phyloP scores from a whole-genome alignment of 2,797 vertebrate species.

The Falco columbarius region DNA sequence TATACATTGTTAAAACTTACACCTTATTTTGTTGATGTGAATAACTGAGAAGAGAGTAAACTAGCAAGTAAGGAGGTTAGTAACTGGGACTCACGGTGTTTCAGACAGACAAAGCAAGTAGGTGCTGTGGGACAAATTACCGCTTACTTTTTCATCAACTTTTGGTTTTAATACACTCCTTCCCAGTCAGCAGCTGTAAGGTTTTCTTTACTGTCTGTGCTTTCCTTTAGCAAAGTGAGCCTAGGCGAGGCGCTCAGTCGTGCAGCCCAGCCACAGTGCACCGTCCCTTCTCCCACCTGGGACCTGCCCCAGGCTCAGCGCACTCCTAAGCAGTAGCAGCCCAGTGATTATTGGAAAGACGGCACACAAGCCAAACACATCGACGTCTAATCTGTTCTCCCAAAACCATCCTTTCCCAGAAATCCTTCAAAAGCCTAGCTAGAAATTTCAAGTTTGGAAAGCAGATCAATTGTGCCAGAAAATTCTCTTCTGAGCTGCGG shows the following conservation, averaged over 20 bases:
- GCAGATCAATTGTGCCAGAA: rapidly evolving
- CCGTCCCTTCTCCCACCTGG: rapidly evolving
- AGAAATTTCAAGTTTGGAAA: background rate
- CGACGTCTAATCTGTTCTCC: rapidly evolving
- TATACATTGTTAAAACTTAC: rapidly evolving
- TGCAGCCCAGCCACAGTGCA: rapidly evolving
- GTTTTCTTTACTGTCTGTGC: background rate
- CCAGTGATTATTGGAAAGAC: rapidly evolving
- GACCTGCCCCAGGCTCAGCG: rapidly evolving
- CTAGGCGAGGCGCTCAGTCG: rapidly evolving
- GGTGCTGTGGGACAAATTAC: background rate
- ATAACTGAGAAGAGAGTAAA: background rate
- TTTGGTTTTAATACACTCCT: background rate
- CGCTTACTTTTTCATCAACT: background rate
- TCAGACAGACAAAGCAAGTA: background rate
- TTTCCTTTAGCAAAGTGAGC: background rate
- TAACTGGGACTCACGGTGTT: background rate
- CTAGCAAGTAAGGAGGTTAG: background rate
- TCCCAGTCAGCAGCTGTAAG: rapidly evolving
- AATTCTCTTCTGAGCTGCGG: background rate
- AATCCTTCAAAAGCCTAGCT: background rate
- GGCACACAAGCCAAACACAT: rapidly evolving
- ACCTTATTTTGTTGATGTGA: background rate
- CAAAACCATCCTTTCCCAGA: background rate
- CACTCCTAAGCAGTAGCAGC: rapidly evolving